phyloP scores from a whole-genome alignment of 2,797 vertebrate species.

The Pangasius krempfi region DNA sequence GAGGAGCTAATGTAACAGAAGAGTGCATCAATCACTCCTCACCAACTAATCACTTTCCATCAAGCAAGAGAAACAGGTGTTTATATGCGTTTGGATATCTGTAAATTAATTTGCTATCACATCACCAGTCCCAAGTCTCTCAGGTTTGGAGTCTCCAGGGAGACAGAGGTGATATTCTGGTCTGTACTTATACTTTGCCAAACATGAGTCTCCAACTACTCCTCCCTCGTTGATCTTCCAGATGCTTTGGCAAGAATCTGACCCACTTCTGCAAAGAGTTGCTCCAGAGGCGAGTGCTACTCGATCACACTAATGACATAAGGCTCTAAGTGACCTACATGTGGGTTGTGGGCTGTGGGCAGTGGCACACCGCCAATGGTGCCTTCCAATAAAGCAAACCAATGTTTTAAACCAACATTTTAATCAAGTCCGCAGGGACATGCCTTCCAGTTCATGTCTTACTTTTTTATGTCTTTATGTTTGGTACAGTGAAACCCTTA shows the following conservation, averaged over 20 bases:
- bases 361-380: not conserved
- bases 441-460: not conserved
- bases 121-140: not conserved
- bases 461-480: not conserved
- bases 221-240: slow-evolving; percentile 40
- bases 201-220: not conserved
- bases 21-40: slow-evolving; percentile 25
- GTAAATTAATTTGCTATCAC: not conserved
- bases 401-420: slow-evolving; percentile 13
- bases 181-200: slow-evolving; percentile 9
- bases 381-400: slow-evolving; percentile 11
- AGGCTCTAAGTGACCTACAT: slow-evolving; percentile 39
- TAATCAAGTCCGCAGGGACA: slow-evolving; percentile 14
- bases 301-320: slow-evolving; percentile 38
- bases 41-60: slow-evolving; percentile 21
- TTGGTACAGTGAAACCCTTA: not conserved
- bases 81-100: not conserved
- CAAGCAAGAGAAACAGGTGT: not conserved
- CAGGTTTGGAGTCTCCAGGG: not conserved
- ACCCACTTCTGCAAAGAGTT: slow-evolving; percentile 33
- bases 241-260: slow-evolving; percentile 29
- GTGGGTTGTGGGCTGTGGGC: slow-evolving; percentile 8
- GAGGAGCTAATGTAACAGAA: slow-evolving; percentile 6
- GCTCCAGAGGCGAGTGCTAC: slow-evolving; percentile 27
- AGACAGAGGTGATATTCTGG: not conserved